Evolutionary conservation across 2,113 vertebrate species (phyloP), one percentile per base, ranked within the genome.

Genomic region (Chauna torquata): DNA sequence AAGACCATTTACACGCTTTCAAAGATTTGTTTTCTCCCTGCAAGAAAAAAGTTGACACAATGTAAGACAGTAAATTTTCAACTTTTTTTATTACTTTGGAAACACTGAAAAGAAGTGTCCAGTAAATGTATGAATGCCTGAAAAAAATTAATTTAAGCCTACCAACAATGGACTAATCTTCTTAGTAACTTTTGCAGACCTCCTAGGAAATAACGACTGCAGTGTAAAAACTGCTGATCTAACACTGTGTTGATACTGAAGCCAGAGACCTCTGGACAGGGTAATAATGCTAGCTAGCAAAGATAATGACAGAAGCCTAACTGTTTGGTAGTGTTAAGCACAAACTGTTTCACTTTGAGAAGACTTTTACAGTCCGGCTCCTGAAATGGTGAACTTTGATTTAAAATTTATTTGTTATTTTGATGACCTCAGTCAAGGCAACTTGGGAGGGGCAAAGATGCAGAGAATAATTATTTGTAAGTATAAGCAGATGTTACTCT

Each of bases 351-450:
- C 19, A 36, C 65, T 92, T 78, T 52, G 77, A 69, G 66, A 76
- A 59, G 57, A 40, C 47, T 91, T 89, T 32, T 54, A 69, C 12
- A 61, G 62, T 65, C 61, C 40, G 91, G 61, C 20, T 65, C 54
- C 44, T 71, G 65, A 92, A 88, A 82, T 65, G 44, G n/a, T 90
- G 86, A 71, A 88, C 59, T 84, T 64, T 49, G 69, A 68, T 95
- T 95, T 81, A 55, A 92, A 88, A 79, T 40, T 17, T 89, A n/a
- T 32, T 85, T 62, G 12, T 93, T 88, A 59, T 86, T 94, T 92
- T 82, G 20, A 42, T 92, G 64, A 81, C 77, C 88, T 89, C 44
- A 88, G 88, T 75, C 80, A 94, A 91, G 88, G 92, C 64, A 86
- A 68, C 27, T 54, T 65, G 10, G 52, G 72, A 92, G 65, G 57